phyloP scores from a whole-genome alignment of 1,140 invertebrate species.

The Calephelis virginiensis region DNA sequence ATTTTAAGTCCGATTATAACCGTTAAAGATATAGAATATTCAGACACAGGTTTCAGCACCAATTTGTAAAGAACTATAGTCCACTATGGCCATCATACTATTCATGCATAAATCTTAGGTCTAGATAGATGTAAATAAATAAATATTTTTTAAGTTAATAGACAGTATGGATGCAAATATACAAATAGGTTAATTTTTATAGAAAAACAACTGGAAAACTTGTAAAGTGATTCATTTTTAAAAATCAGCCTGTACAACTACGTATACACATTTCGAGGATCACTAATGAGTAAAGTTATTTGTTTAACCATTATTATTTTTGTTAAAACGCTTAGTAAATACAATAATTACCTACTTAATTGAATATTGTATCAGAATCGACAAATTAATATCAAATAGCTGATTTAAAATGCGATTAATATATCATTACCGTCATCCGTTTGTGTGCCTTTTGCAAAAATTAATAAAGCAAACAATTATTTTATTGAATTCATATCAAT shows the following conservation, averaged over 20 bases:
- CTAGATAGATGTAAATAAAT: no score
- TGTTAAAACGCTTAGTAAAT: slow-evolving; percentile 42
- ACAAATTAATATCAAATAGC: slow-evolving; percentile 37
- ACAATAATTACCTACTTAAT: slow-evolving; percentile 38
- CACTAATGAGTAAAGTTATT: slow-evolving; percentile 67
- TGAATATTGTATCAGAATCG: slow-evolving; percentile 35
- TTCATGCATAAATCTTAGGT: no score
- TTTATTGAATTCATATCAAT: neutral
- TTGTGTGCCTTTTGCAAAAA: slow-evolving; percentile 29
- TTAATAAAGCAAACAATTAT: slow-evolving; percentile 30
- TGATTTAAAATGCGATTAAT: slow-evolving; percentile 22
- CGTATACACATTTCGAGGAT: slow-evolving; percentile 36
- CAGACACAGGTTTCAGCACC: no score
- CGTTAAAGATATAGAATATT: no score
- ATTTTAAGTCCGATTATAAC: no score
- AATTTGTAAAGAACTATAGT: no score
- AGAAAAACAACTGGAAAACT: no score
- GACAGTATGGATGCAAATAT: no score
- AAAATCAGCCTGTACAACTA: slow-evolving; percentile 30
- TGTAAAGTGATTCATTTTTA: no score
- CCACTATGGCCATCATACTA: no score
- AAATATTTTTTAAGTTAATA: no score
- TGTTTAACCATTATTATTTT: slow-evolving; percentile 62
- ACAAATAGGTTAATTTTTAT: no score
- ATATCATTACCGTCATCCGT: slow-evolving; percentile 29